Base-by-base conservation (phyloP, 2,888 invertebrate genomes). In the Chalcosyrphus nemorum region DNA sequence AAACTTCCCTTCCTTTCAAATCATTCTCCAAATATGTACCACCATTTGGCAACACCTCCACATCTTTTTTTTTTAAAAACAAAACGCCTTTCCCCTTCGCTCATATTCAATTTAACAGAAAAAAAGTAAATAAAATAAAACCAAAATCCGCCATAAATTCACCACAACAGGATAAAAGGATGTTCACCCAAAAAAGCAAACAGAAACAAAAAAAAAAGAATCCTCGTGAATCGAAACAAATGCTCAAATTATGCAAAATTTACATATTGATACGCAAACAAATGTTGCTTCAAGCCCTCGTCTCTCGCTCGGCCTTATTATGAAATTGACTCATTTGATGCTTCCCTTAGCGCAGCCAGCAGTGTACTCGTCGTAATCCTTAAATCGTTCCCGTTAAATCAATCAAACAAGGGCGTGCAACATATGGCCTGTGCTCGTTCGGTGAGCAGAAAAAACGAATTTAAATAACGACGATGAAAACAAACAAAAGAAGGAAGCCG, bases 341-440 rank as follows among this genome's bases (percentile, higher is more conserved):
- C 61, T 32, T 43, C 56, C 68, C 61, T 35, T 35, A 7, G 72
- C 45, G 15, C 72, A 72, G 17, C 61, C 72, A 78, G 19, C 61
- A 50, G 47, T 38, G 45, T 74, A 43, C 74, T 74, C 68, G 24
- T 54, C 21, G 74, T 80, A 84, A 84, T 84, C 84, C 84, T 84
- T 80, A 84, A 84, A 84, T 84, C 80, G 84, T 52, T 78, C 68
- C 70, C 66, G 65, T 84, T 84, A 84, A 84, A 84, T 84, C 84
- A 84, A 80, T 84, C 84, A 84, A 84, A 84, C 80, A 84, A 84
- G 84, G 84, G 80, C 84, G 80, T 84, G 84, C 84, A 84, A 84
- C 84, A 84, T 84, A 84, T 84, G 84, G 84, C 70, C 38, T 65
- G 57, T 47, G 24, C 57, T 71, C 35, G 50, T 27, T 13, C 7